Percentiles rank a stretch among this genome's conserved stretches.
These are phyloP conservation scores for Nestor notabilis DNA, from an alignment of 2,113 vertebrate genomes.

Conservation along the genomic window DNA sequence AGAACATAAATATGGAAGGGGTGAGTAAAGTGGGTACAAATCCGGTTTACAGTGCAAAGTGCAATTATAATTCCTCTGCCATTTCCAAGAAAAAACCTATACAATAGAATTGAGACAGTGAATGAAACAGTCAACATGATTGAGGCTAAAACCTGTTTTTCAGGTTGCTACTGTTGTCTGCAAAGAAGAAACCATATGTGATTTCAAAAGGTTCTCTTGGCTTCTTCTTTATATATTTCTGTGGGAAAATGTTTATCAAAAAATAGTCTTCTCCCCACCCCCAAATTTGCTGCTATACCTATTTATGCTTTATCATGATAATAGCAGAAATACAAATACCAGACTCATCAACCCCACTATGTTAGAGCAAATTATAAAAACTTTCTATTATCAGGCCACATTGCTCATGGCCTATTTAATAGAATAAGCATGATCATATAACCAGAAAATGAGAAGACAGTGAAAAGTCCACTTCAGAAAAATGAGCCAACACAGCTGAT, in stretches of 20 bases:
- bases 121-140: background rate
- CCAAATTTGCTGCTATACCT: background rate
- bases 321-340: background rate
- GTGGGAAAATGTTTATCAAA: background rate
- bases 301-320: background rate
- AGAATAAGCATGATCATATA: background rate
- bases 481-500: slow-evolving; percentile 56
- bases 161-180: background rate
- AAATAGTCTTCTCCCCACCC: background rate
- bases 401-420: background rate
- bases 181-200: background rate
- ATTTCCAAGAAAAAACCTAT: background rate
- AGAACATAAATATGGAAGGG: background rate
- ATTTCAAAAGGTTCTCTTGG: background rate
- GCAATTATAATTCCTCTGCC: background rate
- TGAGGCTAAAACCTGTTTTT: background rate
- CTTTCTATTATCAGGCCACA: background rate
- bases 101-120: background rate
- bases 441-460: too few species aligned
- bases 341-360: background rate
- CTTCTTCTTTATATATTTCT: background rate
- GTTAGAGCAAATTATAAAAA: background rate
- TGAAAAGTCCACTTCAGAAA: slow-evolving; percentile 37
- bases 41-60: background rate
- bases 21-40: background rate